Percentiles rank a stretch among this genome's conserved stretches.
phyloP scores from a whole-genome alignment of 1,140 invertebrate genomes.

The Sogatella furcifera region DNA sequence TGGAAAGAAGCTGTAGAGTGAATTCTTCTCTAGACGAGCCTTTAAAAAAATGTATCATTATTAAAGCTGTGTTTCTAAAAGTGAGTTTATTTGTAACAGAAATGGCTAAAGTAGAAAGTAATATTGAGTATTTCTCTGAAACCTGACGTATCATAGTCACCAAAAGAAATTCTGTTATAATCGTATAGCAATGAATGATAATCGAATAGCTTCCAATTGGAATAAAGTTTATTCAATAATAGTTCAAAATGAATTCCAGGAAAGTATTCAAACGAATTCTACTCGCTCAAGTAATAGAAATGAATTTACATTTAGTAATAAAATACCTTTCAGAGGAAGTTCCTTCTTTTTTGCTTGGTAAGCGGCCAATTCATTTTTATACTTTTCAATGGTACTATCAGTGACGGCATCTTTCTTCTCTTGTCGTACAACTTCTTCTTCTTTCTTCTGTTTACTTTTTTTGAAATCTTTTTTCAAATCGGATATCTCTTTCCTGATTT shows the following conservation, averaged over 20 bases:
- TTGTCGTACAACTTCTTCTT: constrained; percentile 30
- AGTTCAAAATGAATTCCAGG: no score
- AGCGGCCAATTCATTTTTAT: constrained; percentile 61
- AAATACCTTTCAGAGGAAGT: constrained; percentile 52
- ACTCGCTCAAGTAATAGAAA: no score
- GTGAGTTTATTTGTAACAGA: no score
- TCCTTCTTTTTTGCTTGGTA: constrained; percentile 58
- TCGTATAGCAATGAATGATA: no score
- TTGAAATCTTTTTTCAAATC: constrained; percentile 51
- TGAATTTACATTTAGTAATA: neutral
- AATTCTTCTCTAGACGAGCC: constrained; percentile 44
- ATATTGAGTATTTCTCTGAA: no score
- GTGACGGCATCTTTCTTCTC: constrained; percentile 33
- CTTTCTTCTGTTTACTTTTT: constrained; percentile 31
- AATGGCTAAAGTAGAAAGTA: no score
- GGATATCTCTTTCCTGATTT: constrained; percentile 53
- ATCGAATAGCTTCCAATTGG: no score
- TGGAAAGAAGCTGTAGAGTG: constrained; percentile 65
- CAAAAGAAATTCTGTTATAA: no score
- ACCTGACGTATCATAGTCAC: no score
- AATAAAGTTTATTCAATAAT: no score
- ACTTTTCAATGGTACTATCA: constrained; percentile 39
- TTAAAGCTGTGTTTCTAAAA: no score
- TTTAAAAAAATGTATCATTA: constrained; percentile 20
- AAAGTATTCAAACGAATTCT: no score